A percentile compares a stretch with the other conserved stretches of the same genome.
Conservation (phyloP, 2,113 vertebrate species). For the Melozone crissalis region DNA sequence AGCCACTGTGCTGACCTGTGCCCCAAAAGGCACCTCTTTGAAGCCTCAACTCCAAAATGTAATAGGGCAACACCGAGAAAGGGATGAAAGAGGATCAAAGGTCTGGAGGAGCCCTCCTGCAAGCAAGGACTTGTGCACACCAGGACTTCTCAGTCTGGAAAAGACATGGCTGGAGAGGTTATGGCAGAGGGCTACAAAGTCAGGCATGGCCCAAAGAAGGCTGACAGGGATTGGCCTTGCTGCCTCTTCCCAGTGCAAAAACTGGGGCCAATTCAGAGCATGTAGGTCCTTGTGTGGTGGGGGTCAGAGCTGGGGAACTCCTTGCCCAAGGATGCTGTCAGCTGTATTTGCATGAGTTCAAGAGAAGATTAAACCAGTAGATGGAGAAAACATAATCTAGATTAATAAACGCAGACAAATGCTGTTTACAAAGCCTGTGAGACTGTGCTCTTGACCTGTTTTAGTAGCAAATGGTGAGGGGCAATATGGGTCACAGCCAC, state of each 20-base stretch:
- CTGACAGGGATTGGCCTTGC: not conserved
- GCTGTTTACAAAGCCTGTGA: not conserved
- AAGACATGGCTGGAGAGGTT: not conserved
- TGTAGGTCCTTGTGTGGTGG: accelerated
- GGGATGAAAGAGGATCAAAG: slow-evolving; percentile 16
- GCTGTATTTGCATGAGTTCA: not conserved
- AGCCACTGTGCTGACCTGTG: not conserved
- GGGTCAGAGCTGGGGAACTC: not conserved
- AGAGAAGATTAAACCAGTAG: not conserved
- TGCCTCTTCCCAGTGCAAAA: not conserved
- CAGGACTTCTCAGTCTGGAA: not conserved
- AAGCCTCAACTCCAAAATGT: not conserved
- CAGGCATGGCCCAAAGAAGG: not conserved
- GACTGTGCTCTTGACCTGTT: not conserved
- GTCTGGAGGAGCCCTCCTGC: not conserved
- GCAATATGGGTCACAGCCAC: accelerated
- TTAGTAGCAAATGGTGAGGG: not conserved
- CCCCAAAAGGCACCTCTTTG: not conserved
- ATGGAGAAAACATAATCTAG: not conserved
- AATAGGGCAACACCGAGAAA: not conserved
- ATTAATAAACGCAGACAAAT: not conserved
- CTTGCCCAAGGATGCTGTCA: not conserved
- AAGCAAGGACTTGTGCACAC: not conserved
- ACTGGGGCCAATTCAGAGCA: not conserved
- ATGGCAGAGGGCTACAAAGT: not conserved